Percentiles rank a stretch among this genome's conserved stretches.
These are phyloP conservation scores for Chaitophorus viminalis DNA, from an alignment of 2,888 invertebrate genomes.

Conservation along the genomic window DNA sequence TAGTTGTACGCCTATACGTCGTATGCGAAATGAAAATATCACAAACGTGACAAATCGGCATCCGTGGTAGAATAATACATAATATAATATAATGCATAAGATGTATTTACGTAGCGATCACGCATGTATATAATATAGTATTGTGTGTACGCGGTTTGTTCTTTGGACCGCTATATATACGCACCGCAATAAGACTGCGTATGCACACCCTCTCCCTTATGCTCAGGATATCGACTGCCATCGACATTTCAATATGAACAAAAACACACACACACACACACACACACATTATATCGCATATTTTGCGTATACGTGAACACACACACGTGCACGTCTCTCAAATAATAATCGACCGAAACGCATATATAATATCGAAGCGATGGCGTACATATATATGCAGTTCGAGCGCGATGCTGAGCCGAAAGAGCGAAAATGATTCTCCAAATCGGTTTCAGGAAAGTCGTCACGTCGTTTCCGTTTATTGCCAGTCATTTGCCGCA, in stretches of 20 bases:
- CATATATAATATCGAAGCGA: no score
- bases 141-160: constrained; percentile 8
- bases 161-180: background rate
- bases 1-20: no score
- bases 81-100: no score
- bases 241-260: constrained; percentile 38
- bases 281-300: background rate
- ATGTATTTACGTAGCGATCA: no score
- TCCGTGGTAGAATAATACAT: background rate
- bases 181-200: background rate
- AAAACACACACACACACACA: background rate
- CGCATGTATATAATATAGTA: no score
- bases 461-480: constrained; percentile 61
- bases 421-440: constrained; percentile 20
- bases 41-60: constrained; percentile 1
- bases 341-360: constrained; percentile 51
- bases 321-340: constrained; percentile 1
- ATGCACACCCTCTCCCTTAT: constrained; percentile 24
- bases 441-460: constrained; percentile 56
- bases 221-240: constrained; percentile 45
- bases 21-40: background rate
- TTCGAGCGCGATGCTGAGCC: background rate
- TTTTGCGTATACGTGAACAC: background rate
- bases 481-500: constrained; percentile 60
- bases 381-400: background rate